Conservation (phyloP, 2,888 invertebrate genomes). For the Eupithecia dodoneata region DNA sequence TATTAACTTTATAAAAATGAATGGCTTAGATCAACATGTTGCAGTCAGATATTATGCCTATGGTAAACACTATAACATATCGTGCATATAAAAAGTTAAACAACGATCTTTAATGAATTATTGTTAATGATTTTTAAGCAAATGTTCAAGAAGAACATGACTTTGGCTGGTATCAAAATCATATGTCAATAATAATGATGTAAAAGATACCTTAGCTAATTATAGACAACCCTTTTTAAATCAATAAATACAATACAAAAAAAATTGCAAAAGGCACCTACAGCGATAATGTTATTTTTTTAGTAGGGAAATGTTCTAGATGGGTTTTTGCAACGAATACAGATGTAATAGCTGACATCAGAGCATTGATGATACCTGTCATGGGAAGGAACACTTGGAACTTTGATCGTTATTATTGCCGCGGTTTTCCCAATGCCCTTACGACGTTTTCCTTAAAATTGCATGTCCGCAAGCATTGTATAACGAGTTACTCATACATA, state of each 20-base stretch:
- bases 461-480: constrained; percentile 31
- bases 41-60: not conserved
- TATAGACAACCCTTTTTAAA: not conserved
- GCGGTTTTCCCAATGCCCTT: not conserved
- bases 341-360: not conserved
- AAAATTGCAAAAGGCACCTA: not conserved
- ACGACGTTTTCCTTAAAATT: constrained; percentile 22
- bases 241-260: not conserved
- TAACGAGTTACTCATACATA: constrained; percentile 26
- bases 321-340: not conserved
- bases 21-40: not conserved
- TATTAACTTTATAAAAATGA: not conserved
- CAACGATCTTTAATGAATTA: too few relatives aligned
- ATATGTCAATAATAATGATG: too few relatives aligned
- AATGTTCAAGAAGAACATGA: too few relatives aligned
- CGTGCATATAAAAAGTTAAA: too few relatives aligned
- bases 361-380: not conserved
- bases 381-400: not conserved
- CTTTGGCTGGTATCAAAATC: too few relatives aligned
- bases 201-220: too few relatives aligned
- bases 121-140: too few relatives aligned
- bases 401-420: not conserved
- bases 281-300: not conserved
- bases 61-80: not conserved
- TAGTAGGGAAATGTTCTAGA: not conserved